A percentile compares a stretch with the other conserved stretches of the same genome.
phyloP scores from a whole-genome alignment of 2,113 vertebrate genomes.

The Varanus komodoensis region DNA sequence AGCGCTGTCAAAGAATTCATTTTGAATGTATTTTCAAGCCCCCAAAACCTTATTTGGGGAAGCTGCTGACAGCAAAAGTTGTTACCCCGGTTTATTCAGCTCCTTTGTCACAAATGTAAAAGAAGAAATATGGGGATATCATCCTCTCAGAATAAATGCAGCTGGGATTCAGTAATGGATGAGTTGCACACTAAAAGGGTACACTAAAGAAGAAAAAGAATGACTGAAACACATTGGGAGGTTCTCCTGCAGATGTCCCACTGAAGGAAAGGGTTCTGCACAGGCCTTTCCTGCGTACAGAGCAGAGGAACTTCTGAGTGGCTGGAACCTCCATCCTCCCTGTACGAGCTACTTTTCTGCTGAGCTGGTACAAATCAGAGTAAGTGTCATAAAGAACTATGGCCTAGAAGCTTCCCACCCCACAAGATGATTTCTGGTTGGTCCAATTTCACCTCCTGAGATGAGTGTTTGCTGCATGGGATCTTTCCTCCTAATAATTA shows the following conservation, averaged over 20 bases:
- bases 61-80: constrained; percentile 16
- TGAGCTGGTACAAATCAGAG: neutral
- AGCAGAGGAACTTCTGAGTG: neutral
- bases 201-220: constrained; percentile 4
- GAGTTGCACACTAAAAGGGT: constrained; percentile 49
- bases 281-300: neutral
- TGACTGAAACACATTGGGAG: neutral
- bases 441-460: neutral
- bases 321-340: neutral
- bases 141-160: accelerated
- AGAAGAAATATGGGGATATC: constrained; percentile 63
- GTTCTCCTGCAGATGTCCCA: too few species aligned
- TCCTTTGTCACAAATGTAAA: constrained; percentile 54
- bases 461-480: neutral
- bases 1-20: constrained; percentile 30
- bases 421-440: neutral
- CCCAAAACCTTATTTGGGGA: constrained; percentile 23
- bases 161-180: neutral
- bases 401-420: neutral
- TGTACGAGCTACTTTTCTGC: neutral
- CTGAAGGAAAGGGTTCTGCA: neutral
- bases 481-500: neutral
- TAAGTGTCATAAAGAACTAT: neutral
- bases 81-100: constrained; percentile 14
- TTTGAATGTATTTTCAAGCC: constrained; percentile 53